These are phyloP conservation scores for Papilio gigon DNA, from an alignment of 2,888 invertebrate genomes.

Conservation along the genomic window DNA sequence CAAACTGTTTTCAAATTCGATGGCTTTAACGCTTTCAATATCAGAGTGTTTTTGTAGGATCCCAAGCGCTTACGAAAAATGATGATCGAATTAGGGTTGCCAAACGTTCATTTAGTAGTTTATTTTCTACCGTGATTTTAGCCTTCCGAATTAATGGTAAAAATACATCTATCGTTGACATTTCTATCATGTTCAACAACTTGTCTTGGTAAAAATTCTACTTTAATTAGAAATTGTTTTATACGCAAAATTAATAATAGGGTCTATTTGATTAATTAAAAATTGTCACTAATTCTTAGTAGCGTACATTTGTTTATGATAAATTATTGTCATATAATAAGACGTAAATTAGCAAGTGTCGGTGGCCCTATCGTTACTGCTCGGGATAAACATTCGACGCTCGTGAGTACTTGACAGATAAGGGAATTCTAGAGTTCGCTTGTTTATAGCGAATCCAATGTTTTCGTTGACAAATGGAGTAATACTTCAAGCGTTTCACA, in stretches of 20 bases:
- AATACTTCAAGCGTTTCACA: conserved; percentile 3
- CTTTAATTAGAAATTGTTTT: no score
- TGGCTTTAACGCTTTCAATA: conserved; percentile 59
- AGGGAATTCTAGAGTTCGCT: conserved; percentile 5
- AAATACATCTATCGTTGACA: neutral
- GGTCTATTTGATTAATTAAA: neutral
- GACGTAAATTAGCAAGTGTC: neutral
- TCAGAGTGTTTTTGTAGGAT: conserved; percentile 69
- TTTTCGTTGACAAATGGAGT: conserved; percentile 20
- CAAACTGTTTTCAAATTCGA: conserved; percentile 53
- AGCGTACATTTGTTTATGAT: neutral
- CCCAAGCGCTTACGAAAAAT: conserved; percentile 43
- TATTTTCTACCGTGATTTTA: neutral
- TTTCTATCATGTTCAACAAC: neutral
- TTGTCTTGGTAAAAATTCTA: no score
- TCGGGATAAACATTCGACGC: conserved; percentile 2
- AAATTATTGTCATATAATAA: neutral
- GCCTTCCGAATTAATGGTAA: neutral
- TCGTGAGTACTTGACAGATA: conserved; percentile 14
- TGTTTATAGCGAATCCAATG: neutral
- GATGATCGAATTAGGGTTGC: conserved; percentile 4
- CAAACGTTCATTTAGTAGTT: neutral
- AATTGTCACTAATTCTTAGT: neutral
- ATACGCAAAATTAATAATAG: no score
- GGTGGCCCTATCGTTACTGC: conserved; percentile 5